Percentiles rank a stretch among this genome's conserved stretches.
These are phyloP conservation scores for Dinoponera quadriceps DNA, from an alignment of 1,140 invertebrate genomes.

Conservation along the genomic window DNA sequence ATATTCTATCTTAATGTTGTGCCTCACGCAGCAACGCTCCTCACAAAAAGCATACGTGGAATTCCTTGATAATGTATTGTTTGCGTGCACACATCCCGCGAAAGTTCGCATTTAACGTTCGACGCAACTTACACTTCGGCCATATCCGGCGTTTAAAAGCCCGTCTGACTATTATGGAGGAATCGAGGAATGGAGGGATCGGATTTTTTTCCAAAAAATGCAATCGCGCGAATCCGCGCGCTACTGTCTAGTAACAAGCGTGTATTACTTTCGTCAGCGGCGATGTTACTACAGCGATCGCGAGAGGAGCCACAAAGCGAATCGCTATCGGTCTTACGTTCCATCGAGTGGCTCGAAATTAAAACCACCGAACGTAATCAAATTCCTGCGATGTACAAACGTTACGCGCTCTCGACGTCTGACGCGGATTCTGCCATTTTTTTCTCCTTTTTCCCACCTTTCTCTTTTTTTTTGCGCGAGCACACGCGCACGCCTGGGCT, in stretches of 20 bases:
- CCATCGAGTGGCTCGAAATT: conserved; percentile 34
- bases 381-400: conserved; percentile 55
- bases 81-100: not conserved
- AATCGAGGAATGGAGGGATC: not conserved
- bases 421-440: conserved; percentile 11
- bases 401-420: not conserved
- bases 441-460: not conserved
- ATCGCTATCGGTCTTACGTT: conserved; percentile 24
- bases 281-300: conserved; percentile 10
- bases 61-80: not conserved
- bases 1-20: not conserved
- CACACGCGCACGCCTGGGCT: not conserved
- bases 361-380: conserved; percentile 51
- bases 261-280: not conserved
- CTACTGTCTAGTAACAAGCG: not conserved
- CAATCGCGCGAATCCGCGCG: not conserved
- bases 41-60: not conserved
- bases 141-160: not conserved
- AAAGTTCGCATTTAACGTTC: not conserved
- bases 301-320: conserved; percentile 30
- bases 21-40: no score
- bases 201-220: not conserved
- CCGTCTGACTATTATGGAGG: not conserved
- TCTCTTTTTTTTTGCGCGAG: no score
- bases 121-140: not conserved